phyloP scores from a whole-genome alignment of 2,113 vertebrate species.

The Notechis scutatus region DNA sequence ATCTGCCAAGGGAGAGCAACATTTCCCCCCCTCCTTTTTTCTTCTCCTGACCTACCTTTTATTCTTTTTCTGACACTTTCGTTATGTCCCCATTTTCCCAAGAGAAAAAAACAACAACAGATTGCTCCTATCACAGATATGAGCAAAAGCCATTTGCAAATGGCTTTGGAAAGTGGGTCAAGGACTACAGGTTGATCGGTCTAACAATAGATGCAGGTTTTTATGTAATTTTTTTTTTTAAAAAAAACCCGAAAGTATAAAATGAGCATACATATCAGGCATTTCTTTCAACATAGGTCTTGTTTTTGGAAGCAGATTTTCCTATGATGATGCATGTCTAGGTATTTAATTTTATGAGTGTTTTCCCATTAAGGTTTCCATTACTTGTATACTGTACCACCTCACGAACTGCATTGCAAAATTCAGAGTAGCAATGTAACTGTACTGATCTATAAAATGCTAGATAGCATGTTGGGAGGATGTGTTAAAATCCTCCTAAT shows the following conservation, averaged over 20 bases:
- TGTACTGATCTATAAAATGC: neutral
- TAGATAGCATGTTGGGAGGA: neutral
- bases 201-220: neutral
- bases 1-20: neutral
- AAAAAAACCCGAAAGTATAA: neutral
- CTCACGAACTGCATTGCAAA: neutral
- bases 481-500: neutral
- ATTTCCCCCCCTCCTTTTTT: neutral
- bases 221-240: neutral
- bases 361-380: neutral
- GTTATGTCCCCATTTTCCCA: neutral
- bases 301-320: neutral
- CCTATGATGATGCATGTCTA: neutral
- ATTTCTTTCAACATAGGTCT: neutral
- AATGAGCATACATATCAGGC: neutral
- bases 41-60: neutral
- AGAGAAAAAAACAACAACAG: neutral
- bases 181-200: neutral
- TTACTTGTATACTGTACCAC: neutral
- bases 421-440: neutral
- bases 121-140: neutral
- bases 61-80: neutral
- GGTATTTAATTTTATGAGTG: neutral
- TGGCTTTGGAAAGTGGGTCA: neutral
- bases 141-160: neutral